phyloP scores from a whole-genome alignment of 2,888 invertebrate species.

The Meteorus cinctellus region DNA sequence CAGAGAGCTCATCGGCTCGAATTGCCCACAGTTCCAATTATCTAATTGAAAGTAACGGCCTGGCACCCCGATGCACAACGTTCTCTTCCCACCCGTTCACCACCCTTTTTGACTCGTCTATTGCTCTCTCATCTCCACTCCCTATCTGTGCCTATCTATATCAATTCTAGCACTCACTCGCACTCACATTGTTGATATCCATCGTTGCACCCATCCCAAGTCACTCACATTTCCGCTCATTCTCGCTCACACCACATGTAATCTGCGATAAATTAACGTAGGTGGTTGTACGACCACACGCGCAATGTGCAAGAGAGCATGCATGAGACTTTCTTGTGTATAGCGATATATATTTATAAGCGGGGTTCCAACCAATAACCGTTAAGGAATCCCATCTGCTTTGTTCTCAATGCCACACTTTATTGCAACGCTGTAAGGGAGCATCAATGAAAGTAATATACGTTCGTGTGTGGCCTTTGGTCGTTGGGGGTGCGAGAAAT shows the following conservation, averaged over 20 bases:
- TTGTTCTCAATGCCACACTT: constrained; percentile 58
- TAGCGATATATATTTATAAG: constrained; percentile 4
- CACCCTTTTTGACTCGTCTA: too few relatives aligned
- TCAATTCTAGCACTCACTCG: constrained; percentile 19
- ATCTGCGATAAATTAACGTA: constrained; percentile 52
- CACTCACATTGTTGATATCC: not conserved
- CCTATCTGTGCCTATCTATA: constrained; percentile 26
- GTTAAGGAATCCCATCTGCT: constrained; percentile 68
- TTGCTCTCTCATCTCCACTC: constrained; percentile 28
- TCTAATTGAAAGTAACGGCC: constrained; percentile 65
- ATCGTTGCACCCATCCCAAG: constrained; percentile 4
- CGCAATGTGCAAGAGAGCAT: constrained; percentile 11
- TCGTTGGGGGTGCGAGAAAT: constrained; percentile 35
- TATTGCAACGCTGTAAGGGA: constrained; percentile 49
- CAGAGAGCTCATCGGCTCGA: constrained; percentile 48
- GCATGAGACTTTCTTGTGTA: constrained; percentile 19
- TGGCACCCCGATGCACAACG: constrained; percentile 37
- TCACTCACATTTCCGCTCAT: constrained; percentile 37
- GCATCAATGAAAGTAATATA: constrained; percentile 66
- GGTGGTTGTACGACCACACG: constrained; percentile 37
- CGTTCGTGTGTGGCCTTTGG: constrained; percentile 41
- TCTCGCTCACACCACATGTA: constrained; percentile 47
- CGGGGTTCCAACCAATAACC: constrained; percentile 62
- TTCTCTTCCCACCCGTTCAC: constrained; percentile 27
- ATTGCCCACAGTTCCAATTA: constrained; percentile 63